Evolutionary conservation across 1,140 invertebrate genomes (phyloP).

Genomic region (Bicyclus anynana): DNA sequence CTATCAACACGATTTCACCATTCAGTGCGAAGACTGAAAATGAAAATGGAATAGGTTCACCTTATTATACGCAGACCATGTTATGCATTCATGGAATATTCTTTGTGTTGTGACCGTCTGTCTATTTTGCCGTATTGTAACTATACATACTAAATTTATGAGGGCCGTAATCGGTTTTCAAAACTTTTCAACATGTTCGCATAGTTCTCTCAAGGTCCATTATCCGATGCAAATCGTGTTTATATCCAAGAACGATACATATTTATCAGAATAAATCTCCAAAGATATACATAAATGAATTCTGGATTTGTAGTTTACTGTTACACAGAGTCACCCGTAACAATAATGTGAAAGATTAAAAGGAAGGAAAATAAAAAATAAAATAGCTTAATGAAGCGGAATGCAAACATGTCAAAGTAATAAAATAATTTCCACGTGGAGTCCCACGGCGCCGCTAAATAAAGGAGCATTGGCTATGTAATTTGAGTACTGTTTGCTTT

Average conservation of each 20-base stretch:
- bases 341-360: neutral
- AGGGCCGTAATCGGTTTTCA: neutral
- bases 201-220: neutral
- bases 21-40: too few species aligned
- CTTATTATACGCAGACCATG: too few species aligned
- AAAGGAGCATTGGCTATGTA: conserved; percentile 47
- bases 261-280: neutral
- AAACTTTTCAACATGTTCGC: neutral
- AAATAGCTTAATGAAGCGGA: conserved; percentile 27
- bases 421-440: conserved; percentile 34
- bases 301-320: neutral
- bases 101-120: too few species aligned
- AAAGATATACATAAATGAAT: conserved; percentile 2
- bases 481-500: conserved; percentile 65
- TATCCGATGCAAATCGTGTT: neutral
- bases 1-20: too few species aligned
- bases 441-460: conserved; percentile 42
- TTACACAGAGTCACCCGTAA: neutral
- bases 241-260: conserved; percentile 1
- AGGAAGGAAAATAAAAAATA: conserved; percentile 12
- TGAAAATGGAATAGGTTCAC: too few species aligned
- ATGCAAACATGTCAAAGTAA: conserved; percentile 32
- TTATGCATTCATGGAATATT: too few species aligned
- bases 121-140: too few species aligned
- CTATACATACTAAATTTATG: neutral